phyloP scores from a whole-genome alignment of 2,888 invertebrate species.

The Mythimna pallens region DNA sequence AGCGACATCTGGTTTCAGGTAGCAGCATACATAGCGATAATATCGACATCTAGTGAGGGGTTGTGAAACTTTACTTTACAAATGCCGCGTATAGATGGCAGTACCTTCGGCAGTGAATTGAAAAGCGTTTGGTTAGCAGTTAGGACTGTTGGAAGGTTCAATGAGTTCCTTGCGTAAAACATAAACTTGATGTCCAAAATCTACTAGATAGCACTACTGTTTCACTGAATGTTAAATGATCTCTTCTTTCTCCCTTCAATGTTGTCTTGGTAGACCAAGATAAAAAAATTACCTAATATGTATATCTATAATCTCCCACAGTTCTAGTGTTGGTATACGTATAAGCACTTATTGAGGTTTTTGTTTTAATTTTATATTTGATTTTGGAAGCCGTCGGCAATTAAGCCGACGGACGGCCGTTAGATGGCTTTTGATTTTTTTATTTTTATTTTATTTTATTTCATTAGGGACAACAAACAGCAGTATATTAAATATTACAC shows the following conservation, averaged over 20 bases:
- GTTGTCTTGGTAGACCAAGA: too few relatives aligned
- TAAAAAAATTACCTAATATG: background rate
- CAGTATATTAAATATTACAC: too few relatives aligned
- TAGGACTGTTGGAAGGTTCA: too few relatives aligned
- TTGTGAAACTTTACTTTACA: slow-evolving; percentile 7
- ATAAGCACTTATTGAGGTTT: too few relatives aligned
- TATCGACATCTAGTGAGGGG: slow-evolving; percentile 58
- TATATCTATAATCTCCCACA: background rate
- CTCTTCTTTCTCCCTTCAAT: background rate
- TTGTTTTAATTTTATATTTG: too few relatives aligned
- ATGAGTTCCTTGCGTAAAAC: background rate
- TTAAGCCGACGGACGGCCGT: too few relatives aligned
- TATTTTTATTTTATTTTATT: too few relatives aligned
- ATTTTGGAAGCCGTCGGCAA: too few relatives aligned
- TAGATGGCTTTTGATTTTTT: too few relatives aligned
- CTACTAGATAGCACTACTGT: slow-evolving; percentile 31
- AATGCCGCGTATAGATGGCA: slow-evolving; percentile 26
- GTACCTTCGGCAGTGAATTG: rapidly evolving
- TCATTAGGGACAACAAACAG: too few relatives aligned
- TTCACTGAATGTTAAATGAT: background rate
- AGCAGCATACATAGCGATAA: background rate
- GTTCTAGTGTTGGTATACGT: background rate
- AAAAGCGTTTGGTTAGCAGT: background rate
- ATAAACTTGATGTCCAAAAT: background rate
- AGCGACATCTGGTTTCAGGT: slow-evolving; percentile 14